Base-by-base conservation (phyloP, 2,113 vertebrate genomes). In the Mustela lutreola region DNA sequence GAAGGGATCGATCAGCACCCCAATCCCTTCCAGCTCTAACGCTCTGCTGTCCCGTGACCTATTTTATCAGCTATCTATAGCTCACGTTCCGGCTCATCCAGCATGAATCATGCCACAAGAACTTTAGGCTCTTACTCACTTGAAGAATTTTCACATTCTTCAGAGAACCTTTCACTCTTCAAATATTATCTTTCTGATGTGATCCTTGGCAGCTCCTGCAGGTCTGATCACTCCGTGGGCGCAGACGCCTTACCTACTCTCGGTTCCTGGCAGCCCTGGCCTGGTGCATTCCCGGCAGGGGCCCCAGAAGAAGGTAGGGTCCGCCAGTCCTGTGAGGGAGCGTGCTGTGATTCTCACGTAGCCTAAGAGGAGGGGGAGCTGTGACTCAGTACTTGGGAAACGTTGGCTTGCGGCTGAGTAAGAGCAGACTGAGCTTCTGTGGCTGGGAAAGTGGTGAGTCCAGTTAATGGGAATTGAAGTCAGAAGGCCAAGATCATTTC, bases 181-280 rank as follows among this genome's bases (percentile, higher is more conserved):
- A 98, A 98, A 94, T 98, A 97, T 98, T 98, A 98, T 98, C 98
- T 98, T 98, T 98, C 98, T 98, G 98, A 98, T 98, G 98, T 98
- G 97, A 96, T 97, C 98, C 97, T 98, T 98, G 98, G 98, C 98
- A 97, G 86, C 86, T 95, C 76, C 56, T 0, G 28, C 0, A 28
- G 42, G 97, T 96, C 71, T 0, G 9, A 73, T 79, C 12, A 11
- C 92, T 97, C 96, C 96, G 79, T 86, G 96, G 90, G 94, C 48
- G 63, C 94, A 88, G 97, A 97, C 15, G 84, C 95, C 78, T 96
- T 97, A 73, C 92, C 93, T 98, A 89, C 84, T 89, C 91, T 92
- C 79, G 71, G 73, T 97, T 98, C 97, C 97, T 93, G 98, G 98
- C 91, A 98, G 96, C 63, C 97, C 92, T 89, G 97, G 70, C 53